phyloP scores from a whole-genome alignment of 2,113 vertebrate species.

The Xyrauchen texanus region DNA sequence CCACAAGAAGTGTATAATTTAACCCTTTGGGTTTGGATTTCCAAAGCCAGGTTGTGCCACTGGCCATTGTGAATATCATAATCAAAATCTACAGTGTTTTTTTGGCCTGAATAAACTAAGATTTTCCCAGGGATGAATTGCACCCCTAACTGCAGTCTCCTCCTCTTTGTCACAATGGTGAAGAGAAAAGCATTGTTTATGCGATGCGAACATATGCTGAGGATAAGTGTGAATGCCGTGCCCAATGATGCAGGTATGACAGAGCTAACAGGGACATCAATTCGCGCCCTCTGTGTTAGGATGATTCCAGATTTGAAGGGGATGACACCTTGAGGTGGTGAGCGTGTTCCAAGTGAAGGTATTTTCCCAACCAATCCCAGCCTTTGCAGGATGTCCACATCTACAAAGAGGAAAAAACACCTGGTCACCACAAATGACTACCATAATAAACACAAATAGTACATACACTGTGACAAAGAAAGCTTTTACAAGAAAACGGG shows the following conservation, averaged over 20 bases:
- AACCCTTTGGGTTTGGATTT: conserved; percentile 79
- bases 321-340: conserved; percentile 82
- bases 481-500: conserved; percentile 23
- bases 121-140: conserved; percentile 86
- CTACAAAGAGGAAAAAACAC: conserved; percentile 69
- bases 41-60: conserved; percentile 91
- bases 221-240: conserved; percentile 82
- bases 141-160: conserved; percentile 88
- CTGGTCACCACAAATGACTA: not conserved
- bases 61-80: conserved; percentile 90
- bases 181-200: conserved; percentile 93
- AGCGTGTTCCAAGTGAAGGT: conserved; percentile 64
- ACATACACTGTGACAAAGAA: not conserved
- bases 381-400: conserved; percentile 92
- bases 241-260: conserved; percentile 78
- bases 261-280: conserved; percentile 78
- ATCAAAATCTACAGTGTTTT: conserved; percentile 86
- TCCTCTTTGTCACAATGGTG: conserved; percentile 81
- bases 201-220: conserved; percentile 90
- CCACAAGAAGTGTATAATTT: conserved; percentile 89
- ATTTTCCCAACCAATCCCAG: conserved; percentile 85
- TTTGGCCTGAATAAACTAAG: conserved; percentile 84
- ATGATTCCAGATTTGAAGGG: conserved; percentile 90
- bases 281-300: conserved; percentile 83
- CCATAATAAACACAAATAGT: not conserved